Percentiles rank a stretch among this genome's conserved stretches.
phyloP scores from a whole-genome alignment of 2,888 invertebrate species.

The Chloroclystis v-ata region DNA sequence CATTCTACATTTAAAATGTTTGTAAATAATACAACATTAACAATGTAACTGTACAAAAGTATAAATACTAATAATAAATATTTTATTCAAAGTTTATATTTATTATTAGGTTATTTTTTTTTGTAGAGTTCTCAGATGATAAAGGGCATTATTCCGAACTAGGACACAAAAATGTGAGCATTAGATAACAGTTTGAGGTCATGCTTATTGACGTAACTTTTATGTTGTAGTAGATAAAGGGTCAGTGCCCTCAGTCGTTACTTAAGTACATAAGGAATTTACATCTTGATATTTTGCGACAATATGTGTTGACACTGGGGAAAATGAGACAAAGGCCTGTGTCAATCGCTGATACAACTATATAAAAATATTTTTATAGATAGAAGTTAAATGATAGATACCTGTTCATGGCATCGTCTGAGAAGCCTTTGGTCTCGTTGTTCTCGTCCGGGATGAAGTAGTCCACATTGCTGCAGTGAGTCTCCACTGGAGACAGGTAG shows the following conservation, averaged over 20 bases:
- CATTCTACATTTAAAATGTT: no score
- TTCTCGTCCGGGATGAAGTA: slow-evolving; percentile 95
- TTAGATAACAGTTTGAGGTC: slow-evolving; percentile 20
- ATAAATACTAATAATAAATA: no score
- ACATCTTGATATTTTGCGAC: no score
- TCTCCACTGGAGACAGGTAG: slow-evolving; percentile 94
- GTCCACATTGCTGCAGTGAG: slow-evolving; percentile 95
- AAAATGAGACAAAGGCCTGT: no score
- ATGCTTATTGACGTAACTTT: slow-evolving; percentile 19
- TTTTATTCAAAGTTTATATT: no score
- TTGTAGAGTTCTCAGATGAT: no score
- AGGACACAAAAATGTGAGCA: slow-evolving; percentile 12
- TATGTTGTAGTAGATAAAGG: slow-evolving; percentile 13
- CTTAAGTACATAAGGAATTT: not conserved
- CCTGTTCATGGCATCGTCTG: slow-evolving; percentile 92
- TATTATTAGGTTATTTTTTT: no score
- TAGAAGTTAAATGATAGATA: slow-evolving; percentile 49
- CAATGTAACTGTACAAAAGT: no score
- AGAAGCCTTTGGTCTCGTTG: slow-evolving; percentile 87
- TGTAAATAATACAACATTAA: no score
- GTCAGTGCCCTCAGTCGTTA: slow-evolving; percentile 11
- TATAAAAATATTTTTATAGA: no score
- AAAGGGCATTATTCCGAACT: slow-evolving; percentile 1
- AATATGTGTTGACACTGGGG: no score
- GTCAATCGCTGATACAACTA: no score